phyloP scores from a whole-genome alignment of 2,113 vertebrate genomes.

The Prinia subflava region DNA sequence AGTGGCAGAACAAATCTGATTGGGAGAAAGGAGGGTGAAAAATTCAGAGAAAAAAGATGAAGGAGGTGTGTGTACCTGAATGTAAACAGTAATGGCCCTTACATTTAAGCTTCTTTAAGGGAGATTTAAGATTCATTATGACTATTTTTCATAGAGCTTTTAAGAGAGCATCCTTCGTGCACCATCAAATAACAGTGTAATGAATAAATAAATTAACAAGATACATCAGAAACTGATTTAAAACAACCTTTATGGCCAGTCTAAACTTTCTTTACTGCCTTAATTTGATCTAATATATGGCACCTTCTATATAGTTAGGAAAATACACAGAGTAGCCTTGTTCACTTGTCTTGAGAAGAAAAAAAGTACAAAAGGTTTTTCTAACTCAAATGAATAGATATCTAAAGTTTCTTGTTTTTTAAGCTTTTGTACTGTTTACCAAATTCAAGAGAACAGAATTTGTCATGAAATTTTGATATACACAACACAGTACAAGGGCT shows the following conservation, averaged over 20 bases:
- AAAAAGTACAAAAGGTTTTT: neutral
- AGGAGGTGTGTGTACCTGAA: neutral
- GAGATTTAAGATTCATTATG: neutral
- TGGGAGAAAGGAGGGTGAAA: neutral
- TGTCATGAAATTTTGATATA: conserved; percentile 49
- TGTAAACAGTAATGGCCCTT: neutral
- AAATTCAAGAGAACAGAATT: conserved; percentile 36
- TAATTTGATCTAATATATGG: neutral
- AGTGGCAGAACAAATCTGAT: neutral
- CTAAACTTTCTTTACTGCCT: neutral
- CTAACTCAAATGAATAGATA: neutral
- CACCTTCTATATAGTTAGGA: neutral
- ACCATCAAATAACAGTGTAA: neutral
- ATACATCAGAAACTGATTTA: neutral
- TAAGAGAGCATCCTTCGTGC: neutral
- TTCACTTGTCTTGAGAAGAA: neutral
- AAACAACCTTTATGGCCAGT: neutral
- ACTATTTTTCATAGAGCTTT: neutral
- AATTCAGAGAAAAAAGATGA: neutral
- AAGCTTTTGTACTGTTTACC: conserved; percentile 18
- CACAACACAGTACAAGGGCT: conserved; percentile 13
- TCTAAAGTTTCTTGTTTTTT: conserved; percentile 35
- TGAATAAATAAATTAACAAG: neutral
- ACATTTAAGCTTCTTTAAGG: neutral
- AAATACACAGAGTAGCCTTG: neutral